These are phyloP conservation scores for Danio jaintianensis DNA, from an alignment of 2,797 vertebrate species.

Conservation along the genomic window DNA sequence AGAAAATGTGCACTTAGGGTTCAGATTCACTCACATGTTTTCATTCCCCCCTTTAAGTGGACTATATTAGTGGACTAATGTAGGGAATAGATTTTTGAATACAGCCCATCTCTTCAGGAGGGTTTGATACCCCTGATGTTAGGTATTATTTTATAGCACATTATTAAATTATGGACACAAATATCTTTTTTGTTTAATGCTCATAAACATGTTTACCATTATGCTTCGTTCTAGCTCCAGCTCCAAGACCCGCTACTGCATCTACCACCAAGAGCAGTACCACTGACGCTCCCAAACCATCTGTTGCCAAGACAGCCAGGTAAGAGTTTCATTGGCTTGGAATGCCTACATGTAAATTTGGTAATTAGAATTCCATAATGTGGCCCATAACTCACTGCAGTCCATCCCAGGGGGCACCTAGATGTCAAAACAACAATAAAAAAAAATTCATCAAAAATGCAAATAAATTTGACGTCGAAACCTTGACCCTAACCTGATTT, in stretches of 20 bases:
- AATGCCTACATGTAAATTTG: slow-evolving; percentile 15
- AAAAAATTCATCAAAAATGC: too few relatives aligned
- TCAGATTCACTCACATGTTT: too few relatives aligned
- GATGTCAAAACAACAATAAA: too few relatives aligned
- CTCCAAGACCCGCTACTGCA: slow-evolving; percentile 67
- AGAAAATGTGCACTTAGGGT: too few relatives aligned
- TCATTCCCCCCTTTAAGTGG: too few relatives aligned
- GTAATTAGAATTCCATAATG: neutral
- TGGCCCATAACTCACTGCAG: slow-evolving; percentile 3
- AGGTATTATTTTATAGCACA: neutral
- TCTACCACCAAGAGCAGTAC: slow-evolving; percentile 68
- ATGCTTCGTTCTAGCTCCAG: slow-evolving; percentile 57
- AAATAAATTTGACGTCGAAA: too few relatives aligned
- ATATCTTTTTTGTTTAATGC: neutral
- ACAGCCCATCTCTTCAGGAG: neutral
- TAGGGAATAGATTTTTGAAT: too few relatives aligned
- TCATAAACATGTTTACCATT: neutral
- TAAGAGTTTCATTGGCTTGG: slow-evolving; percentile 61
- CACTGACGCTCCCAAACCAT: slow-evolving; percentile 60
- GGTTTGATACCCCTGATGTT: neutral
- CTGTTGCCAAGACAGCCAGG: slow-evolving; percentile 79
- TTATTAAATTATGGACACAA: neutral
- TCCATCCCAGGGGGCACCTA: neutral
- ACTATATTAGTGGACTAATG: too few relatives aligned
- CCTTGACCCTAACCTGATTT: too few relatives aligned